Conservation (phyloP, 2,797 vertebrate species). For the Falco novaeseelandiae region DNA sequence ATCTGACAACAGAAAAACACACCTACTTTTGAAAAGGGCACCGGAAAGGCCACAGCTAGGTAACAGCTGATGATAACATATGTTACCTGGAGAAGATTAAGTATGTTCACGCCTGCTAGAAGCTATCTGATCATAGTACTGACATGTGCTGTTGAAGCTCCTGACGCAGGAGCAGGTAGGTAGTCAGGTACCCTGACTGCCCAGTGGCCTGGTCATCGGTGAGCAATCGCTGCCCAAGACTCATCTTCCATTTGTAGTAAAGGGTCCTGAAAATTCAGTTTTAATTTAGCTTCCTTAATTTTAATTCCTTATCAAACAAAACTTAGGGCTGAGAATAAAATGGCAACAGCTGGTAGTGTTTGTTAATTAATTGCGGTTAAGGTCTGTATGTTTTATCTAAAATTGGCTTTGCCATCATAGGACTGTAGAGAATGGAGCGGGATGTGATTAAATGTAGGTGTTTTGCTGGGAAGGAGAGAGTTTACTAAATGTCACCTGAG, state of each 20-base stretch:
- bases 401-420: neutral
- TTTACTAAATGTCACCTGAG: neutral
- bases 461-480: neutral
- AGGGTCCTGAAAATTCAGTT: neutral
- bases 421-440: neutral
- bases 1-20: neutral
- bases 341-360: slow-evolving; percentile 2
- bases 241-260: neutral
- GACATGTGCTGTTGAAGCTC: neutral
- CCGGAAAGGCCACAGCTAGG: neutral
- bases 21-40: neutral
- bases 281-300: neutral
- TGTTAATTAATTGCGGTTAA: neutral
- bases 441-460: neutral
- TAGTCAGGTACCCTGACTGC: neutral
- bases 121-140: neutral
- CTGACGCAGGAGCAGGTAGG: accelerated
- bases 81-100: neutral
- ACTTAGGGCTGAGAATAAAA: neutral
- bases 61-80: neutral
- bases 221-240: neutral
- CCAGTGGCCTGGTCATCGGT: accelerated
- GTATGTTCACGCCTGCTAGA: accelerated
- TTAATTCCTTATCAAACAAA: neutral
- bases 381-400: neutral